Conservation (phyloP, 2,888 invertebrate species). For the Tridacna gigas region DNA sequence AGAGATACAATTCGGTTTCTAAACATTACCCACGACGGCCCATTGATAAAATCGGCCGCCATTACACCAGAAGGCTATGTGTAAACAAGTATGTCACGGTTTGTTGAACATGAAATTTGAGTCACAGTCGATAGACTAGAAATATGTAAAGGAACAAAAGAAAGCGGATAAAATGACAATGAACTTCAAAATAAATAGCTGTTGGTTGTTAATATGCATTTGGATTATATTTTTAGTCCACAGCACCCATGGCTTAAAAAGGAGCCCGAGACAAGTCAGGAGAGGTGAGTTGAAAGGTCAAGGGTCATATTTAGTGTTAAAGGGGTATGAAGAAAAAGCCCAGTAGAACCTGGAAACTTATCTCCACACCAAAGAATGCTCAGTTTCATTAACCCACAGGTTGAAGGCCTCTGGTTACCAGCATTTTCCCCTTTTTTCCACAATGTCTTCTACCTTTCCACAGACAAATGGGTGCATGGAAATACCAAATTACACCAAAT, state of each 20-base stretch:
- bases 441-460: no score
- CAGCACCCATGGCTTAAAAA: conserved; percentile 4
- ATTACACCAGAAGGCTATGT: conserved; percentile 43
- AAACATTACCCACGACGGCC: neutral
- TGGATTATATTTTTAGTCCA: neutral
- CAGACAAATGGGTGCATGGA: no score
- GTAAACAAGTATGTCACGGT: conserved; percentile 39
- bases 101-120: conserved; percentile 24
- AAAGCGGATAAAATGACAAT: conserved; percentile 5
- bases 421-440: no score
- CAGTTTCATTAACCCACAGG: no score
- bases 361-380: no score
- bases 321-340: no score
- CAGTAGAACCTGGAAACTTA: no score
- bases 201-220: conserved; percentile 4
- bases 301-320: neutral
- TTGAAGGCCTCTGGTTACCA: no score
- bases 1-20: no score
- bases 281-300: conserved; percentile 32
- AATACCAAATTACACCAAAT: no score
- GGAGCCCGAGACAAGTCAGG: neutral
- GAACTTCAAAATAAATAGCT: neutral
- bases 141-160: conserved; percentile 20
- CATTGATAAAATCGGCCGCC: conserved; percentile 61
- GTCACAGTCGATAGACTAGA: conserved; percentile 17